A percentile compares a stretch with the other conserved stretches of the same genome.
Evolutionary conservation across 2,113 vertebrate species (phyloP).

Genomic region (Oceanodroma tethys): DNA sequence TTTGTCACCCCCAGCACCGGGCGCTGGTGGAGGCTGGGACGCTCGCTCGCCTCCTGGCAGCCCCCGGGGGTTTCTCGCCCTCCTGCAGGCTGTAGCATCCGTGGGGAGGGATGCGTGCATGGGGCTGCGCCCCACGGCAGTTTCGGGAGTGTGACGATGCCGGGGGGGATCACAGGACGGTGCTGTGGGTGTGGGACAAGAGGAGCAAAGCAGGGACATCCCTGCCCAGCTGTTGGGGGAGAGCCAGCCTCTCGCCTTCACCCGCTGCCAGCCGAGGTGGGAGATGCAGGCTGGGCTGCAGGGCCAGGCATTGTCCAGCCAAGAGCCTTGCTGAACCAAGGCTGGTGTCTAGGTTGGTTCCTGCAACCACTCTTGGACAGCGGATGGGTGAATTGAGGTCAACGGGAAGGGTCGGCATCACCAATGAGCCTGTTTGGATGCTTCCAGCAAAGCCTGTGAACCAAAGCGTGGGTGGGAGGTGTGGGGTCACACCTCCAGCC

Average conservation of each 20-base stretch:
- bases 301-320: neutral
- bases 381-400: rapidly evolving
- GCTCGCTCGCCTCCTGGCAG: neutral
- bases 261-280: rapidly evolving
- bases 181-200: neutral
- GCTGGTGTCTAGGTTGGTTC: neutral
- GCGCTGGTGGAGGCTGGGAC: rapidly evolving
- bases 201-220: neutral
- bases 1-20: rapidly evolving
- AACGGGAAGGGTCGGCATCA: neutral
- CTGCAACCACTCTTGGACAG: rapidly evolving
- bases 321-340: neutral
- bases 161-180: neutral
- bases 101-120: rapidly evolving
- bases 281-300: neutral
- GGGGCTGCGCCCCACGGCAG: neutral
- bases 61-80: neutral
- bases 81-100: neutral
- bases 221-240: neutral
- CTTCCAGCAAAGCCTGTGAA: neutral
- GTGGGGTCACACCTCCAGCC: neutral
- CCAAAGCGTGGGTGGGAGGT: rapidly evolving
- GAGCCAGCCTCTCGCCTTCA: neutral
- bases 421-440: neutral
- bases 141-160: rapidly evolving